Evolutionary conservation across 2,888 invertebrate genomes (phyloP), one percentile per base, ranked within the genome.

Genomic region (Ochropacha duplaris): DNA sequence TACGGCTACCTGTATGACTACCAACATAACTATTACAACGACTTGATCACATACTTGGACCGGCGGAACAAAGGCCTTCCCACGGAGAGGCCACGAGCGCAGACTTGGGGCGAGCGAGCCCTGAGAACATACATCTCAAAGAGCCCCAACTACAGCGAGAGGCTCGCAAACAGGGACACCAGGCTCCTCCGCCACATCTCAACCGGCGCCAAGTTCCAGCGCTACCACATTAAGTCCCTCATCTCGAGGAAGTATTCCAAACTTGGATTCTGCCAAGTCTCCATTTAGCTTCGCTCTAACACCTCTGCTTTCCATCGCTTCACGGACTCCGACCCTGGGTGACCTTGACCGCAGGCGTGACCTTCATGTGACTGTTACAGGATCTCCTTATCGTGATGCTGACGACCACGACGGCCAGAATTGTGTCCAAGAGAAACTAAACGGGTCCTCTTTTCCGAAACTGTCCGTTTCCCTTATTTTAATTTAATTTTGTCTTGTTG

Each of bases 21-120:
- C 91, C 95, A 96, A 89, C 95, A 95, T 86, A 97, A 96, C 89
- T 97, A 97, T 85, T 97, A 97, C 87, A 95, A 97, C 81, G 97
- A 97, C 81, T 95, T 96, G 61, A 96, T 97, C 84, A 95, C 96
- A 57, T 97, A 96, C 89, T 87, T 97, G 87, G 96, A 97, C 84
- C 95, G 95, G 79, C 94, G 96, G 72, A 94, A 95, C 86, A 93
- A 93, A 68, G 97, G 97, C 0, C 78, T 95, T 55, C 88, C 84
- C 1, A 94, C 95, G 54, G 97, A 97, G 71, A 93, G 94, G 61
- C 97, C 97, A 1, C 93, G 95, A 57, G 95, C 97, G 16, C 96
- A 97, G 87, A 97, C 97, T 31, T 97, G 97, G 97, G 96, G 96
- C 54, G 97, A 97, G 85, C 94, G 97, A 57, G 95, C 95, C 49